phyloP scores from a whole-genome alignment of 2,113 vertebrate genomes.

The Vidua macroura region DNA sequence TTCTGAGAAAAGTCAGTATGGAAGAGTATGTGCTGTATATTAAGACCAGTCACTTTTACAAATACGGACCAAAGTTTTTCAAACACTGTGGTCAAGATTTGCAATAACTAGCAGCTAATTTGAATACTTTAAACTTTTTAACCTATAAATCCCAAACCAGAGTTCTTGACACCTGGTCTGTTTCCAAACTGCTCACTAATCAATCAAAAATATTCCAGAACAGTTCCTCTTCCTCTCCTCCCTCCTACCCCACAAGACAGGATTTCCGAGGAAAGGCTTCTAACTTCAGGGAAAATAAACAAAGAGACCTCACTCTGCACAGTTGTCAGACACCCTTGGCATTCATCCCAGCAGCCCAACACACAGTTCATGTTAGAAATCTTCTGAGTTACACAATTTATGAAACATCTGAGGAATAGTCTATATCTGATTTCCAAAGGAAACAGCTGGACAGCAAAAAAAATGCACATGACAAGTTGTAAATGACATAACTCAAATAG shows the following conservation, averaged over 20 bases:
- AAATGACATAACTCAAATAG: constrained; percentile 59
- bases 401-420: neutral
- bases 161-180: neutral
- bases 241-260: neutral
- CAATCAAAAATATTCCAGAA: neutral
- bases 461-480: neutral
- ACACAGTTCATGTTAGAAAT: neutral
- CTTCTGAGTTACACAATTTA: neutral
- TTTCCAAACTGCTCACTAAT: neutral
- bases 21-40: neutral
- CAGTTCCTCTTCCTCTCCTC: neutral
- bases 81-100: neutral
- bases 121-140: neutral
- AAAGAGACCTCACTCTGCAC: neutral
- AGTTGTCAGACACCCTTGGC: neutral
- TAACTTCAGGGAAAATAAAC: neutral
- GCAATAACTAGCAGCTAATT: neutral
- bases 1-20: neutral
- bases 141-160: neutral
- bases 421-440: neutral
- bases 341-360: neutral
- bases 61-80: neutral
- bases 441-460: neutral
- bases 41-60: neutral
- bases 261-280: neutral